Evolutionary conservation across 2,797 vertebrate genomes (phyloP).

Genomic region (Takifugu ocellatus): DNA sequence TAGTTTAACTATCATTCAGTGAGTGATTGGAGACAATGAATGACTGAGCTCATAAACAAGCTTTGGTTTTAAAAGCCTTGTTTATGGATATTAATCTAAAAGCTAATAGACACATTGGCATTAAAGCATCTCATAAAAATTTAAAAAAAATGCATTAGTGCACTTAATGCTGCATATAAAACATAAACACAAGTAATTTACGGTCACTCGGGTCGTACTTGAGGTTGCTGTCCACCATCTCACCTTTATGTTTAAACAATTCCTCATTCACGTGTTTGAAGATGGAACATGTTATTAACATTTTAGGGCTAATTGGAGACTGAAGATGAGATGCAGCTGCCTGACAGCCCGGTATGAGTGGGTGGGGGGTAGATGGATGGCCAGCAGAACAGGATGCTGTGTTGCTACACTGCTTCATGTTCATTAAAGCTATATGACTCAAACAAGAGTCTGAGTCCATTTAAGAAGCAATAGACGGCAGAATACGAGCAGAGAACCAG

Average conservation of each 20-base stretch:
- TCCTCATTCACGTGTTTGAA: not conserved
- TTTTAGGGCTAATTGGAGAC: constrained; percentile 12
- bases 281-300: constrained; percentile 5
- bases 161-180: not conserved
- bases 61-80: not conserved
- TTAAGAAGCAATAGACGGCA: constrained; percentile 12
- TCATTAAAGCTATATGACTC: constrained; percentile 37
- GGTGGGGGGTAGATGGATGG: constrained; percentile 52
- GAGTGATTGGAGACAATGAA: not conserved
- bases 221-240: not conserved
- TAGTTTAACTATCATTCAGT: not conserved
- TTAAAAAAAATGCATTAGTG: not conserved
- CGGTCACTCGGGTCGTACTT: not conserved
- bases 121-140: not conserved
- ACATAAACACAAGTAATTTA: not conserved
- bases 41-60: not conserved
- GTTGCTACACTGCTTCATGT: constrained; percentile 40
- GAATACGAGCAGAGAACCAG: constrained; percentile 1
- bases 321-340: constrained; percentile 70
- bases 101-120: not conserved
- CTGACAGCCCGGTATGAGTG: constrained; percentile 53
- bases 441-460: constrained; percentile 15
- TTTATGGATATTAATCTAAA: not conserved
- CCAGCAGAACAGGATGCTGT: constrained; percentile 47
- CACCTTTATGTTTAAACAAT: not conserved